phyloP scores from a whole-genome alignment of 2,888 invertebrate species.

The Andrena marginata region DNA sequence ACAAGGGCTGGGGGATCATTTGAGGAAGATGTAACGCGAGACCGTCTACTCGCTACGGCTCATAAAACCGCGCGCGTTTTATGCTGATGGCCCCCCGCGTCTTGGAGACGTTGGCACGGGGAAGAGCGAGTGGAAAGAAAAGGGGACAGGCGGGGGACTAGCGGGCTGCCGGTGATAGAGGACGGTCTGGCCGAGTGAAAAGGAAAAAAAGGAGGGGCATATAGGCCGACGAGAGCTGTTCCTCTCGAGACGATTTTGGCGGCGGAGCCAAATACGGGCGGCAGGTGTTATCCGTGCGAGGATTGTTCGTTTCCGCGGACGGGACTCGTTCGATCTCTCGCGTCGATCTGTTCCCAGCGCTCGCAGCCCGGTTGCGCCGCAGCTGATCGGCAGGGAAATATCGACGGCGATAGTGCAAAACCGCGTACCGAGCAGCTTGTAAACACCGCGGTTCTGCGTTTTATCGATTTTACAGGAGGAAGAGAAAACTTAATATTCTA shows the following conservation, averaged over 20 bases:
- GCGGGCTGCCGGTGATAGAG: constrained; percentile 26
- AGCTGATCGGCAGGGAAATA: constrained; percentile 43
- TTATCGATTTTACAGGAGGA: no score
- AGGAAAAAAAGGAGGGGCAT: constrained; percentile 22
- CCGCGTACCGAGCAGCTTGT: no score
- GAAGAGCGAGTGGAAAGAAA: constrained; percentile 49
- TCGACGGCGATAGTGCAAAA: no score
- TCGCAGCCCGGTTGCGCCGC: constrained; percentile 15
- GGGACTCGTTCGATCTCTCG: constrained; percentile 50
- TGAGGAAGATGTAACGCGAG: constrained; percentile 81
- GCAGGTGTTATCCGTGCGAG: constrained; percentile 73
- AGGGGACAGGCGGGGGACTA: constrained; percentile 1
- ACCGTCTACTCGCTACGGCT: constrained; percentile 81
- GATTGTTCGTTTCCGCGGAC: constrained; percentile 54
- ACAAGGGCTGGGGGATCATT: constrained; percentile 65
- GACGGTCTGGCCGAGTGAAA: constrained; percentile 31
- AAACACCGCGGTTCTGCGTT: no score
- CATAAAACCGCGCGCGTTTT: constrained; percentile 83
- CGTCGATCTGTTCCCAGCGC: constrained; percentile 17
- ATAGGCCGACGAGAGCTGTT: constrained; percentile 56
- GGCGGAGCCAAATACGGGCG: constrained; percentile 73
- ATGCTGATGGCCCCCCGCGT: constrained; percentile 81
- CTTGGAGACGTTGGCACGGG: constrained; percentile 77
- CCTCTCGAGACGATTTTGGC: constrained; percentile 75
- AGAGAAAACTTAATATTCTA: no score